These are phyloP conservation scores for Dynastes maya DNA, from an alignment of 2,888 invertebrate species.

Conservation along the genomic window DNA sequence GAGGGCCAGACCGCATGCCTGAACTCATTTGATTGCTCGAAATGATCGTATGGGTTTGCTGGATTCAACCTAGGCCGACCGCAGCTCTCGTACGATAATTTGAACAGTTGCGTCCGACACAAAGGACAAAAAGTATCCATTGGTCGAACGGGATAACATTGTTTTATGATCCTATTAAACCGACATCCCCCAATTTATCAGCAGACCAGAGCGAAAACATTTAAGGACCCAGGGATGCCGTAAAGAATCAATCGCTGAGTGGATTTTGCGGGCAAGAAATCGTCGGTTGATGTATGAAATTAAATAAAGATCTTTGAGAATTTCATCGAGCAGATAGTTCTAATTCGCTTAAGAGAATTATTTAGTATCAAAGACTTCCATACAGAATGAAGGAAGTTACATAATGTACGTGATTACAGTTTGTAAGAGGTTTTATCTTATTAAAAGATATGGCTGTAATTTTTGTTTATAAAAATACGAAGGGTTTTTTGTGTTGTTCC, in stretches of 20 bases:
- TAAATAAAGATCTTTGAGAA: background rate
- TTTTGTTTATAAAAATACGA: no score
- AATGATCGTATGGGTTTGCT: slow-evolving; percentile 19
- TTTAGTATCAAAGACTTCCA: no score
- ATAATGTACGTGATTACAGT: no score
- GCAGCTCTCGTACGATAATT: slow-evolving; percentile 25
- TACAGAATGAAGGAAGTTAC: no score
- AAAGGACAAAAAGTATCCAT: slow-evolving; percentile 19
- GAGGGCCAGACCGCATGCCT: slow-evolving; percentile 11
- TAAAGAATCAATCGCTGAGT: slow-evolving; percentile 5
- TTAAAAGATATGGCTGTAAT: no score
- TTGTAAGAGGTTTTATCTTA: no score
- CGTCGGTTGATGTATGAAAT: background rate
- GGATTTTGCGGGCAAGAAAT: background rate
- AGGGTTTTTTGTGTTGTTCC: no score
- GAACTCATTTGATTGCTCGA: slow-evolving; percentile 21
- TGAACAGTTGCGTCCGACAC: slow-evolving; percentile 28
- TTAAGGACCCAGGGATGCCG: background rate
- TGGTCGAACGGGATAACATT: slow-evolving; percentile 17
- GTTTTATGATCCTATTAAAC: slow-evolving; percentile 39
- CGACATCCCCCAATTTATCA: slow-evolving; percentile 5
- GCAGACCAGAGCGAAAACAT: background rate
- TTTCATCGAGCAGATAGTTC: no score
- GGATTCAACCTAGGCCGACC: slow-evolving; percentile 14
- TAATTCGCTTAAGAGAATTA: no score